Base-by-base conservation (phyloP, 1,140 invertebrate species). In the Sarcophaga bullata region DNA sequence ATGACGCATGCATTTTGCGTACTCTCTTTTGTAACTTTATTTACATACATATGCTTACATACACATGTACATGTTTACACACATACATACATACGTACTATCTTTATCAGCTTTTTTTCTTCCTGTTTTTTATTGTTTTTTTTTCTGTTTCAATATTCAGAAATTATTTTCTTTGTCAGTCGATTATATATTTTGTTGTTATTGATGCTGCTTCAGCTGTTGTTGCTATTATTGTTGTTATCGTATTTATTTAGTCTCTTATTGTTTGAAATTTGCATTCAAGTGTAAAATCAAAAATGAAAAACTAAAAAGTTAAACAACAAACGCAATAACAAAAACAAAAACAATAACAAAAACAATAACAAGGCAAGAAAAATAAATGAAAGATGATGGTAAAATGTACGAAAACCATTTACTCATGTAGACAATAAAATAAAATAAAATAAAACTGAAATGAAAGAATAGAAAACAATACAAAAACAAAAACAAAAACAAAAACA, bases 381-480 rank as follows among this genome's bases (percentile, higher is more conserved):
- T 37, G 25, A 58, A 58, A 13, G n/a, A 58, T 15, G 54, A 58
- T 58, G n/a, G 62, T 19, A 19, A 68, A 19, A 68, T 68, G 17
- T 68, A 68, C 19, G n/a, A 68, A 68, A 68, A 68, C 62, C 19
- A 19, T 68, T 68, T 68, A 68, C 62, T 68, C n/a, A 25, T 68
- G n/a, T 68, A 25, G 17, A 68, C 62, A 68, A 68, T 68, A 68
- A 68, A 68, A 37, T 37, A 37, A 37, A 37, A 37, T 37, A 37
- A 37, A 68, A 68, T 58, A 58, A n/a, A 1, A n/a, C n/a, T n/a
- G 13, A 58, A 58, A 37, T 37, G 25, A 4, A 37, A 37, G 25
- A 37, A 37, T 37, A 37, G 25, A 37, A 37, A 37, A 37, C 25
- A 58, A 58, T n/a, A n/a, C n/a, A n/a, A n/a, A n/a, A n/a, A n/a